Evolutionary conservation across 2,797 vertebrate species (phyloP), one percentile per base, ranked within the genome.

Genomic region (Cynopterus sphinx): DNA sequence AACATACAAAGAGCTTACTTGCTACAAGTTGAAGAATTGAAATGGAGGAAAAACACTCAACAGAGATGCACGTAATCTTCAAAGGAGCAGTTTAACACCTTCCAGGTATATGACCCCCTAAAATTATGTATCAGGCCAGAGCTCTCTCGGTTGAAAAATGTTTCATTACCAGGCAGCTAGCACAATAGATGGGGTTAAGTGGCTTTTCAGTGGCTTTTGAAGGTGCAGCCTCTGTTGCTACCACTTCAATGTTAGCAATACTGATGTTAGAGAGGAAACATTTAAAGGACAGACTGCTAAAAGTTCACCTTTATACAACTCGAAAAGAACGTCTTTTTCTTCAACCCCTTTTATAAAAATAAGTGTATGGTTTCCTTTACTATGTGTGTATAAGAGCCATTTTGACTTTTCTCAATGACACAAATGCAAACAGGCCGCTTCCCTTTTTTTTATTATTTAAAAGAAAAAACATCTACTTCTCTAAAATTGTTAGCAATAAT

Each of bases 381-480:
- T 85, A 53, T 82, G 1, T 0, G 5, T 24, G 22, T 6, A 0
- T 22, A 59, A 87, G 65, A 94, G 26, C 28, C 67, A 59, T 71
- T 67, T 85, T 61, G 49, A 39, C 88, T 82, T 79, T 90, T 92
- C 55, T 77, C 55, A 70, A 41, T 2, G 33, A 90, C 22, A 89
- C 0, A 5, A 39, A 73, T 17, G 46, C 51, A 94, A 95, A 87
- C 4, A 88, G 68, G 13, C 46, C 1, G 0, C 51, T 92, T 96
- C 49, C 77, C 75, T 57, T 88, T 94, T 94, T 39, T 49, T 33
- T 33, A 33, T 33, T n/a, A 87, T 43, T 11, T 67, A 21, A 85
- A 89, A 95, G 28, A 36, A 61, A 51, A 41, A 87, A 49, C 59
- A 61, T 41, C 51, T 17, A 75, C 68, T 92, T 85, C 94, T 92